Percentiles rank a stretch among this genome's conserved stretches.
These are phyloP conservation scores for Calliphora vomitoria DNA, from an alignment of 2,888 invertebrate species.

Conservation along the genomic window DNA sequence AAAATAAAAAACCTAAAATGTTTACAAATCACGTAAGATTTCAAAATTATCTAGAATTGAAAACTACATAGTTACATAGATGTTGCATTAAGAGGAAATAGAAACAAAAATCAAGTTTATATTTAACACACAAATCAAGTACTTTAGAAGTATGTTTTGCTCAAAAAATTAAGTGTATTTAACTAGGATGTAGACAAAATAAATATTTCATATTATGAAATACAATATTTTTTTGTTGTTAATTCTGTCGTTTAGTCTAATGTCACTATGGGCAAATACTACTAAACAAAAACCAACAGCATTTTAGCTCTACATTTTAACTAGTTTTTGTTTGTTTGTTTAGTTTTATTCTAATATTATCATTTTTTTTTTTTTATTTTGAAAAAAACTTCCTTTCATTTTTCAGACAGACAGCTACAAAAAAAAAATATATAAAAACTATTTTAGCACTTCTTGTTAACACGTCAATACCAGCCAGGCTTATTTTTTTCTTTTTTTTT, in stretches of 20 bases:
- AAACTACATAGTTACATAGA: no score
- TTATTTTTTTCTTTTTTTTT: background rate
- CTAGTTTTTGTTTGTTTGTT: slow-evolving; percentile 28
- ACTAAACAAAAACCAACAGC: background rate
- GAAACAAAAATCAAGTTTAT: background rate
- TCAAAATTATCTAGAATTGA: background rate
- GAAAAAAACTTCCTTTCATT: slow-evolving; percentile 68
- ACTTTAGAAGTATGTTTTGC: background rate
- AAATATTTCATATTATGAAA: slow-evolving; percentile 4
- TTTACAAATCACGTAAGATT: background rate
- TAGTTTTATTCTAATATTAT: slow-evolving; percentile 36
- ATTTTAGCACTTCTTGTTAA: slow-evolving; percentile 66
- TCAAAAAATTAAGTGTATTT: background rate
- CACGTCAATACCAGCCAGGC: slow-evolving; percentile 50
- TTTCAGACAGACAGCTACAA: background rate
- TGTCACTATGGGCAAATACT: background rate
- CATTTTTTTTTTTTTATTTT: slow-evolving; percentile 5
- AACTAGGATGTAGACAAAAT: background rate
- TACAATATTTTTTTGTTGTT: slow-evolving; percentile 1
- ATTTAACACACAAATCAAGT: background rate
- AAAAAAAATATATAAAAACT: background rate
- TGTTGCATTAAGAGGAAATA: slow-evolving; percentile 18
- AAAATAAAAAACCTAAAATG: no score
- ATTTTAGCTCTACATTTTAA: slow-evolving; percentile 8
- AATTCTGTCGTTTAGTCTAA: background rate